Evolutionary conservation across 2,113 vertebrate species (phyloP), one percentile per base, ranked within the genome.

Genomic region (Daubentonia madagascariensis): DNA sequence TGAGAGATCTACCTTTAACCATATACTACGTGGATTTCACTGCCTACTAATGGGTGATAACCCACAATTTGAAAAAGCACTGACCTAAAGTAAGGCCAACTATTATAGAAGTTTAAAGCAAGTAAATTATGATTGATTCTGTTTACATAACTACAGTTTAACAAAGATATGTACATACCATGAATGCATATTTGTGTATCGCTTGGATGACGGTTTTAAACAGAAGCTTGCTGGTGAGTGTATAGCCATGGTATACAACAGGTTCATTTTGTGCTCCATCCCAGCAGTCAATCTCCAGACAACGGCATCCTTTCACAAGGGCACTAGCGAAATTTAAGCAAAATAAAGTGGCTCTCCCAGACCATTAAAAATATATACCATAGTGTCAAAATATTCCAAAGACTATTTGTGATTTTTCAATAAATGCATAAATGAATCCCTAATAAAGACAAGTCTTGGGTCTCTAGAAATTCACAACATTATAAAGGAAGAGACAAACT

Each of bases 261-360:
- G 99, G 99, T 45, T 99, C 99, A 43, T 98, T 97, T 22, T 99
- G 97, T 4, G 97, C 85, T 43, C 99, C 99, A 75, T 99, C 99
- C 99, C 99, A 99, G 98, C 99, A 99, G 98, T 99, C 99, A 73
- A 99, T 99, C 98, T 99, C 99, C 97, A 99, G 96, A 92, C 99
- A 99, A 63, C 99, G 99, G 37, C 99, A 99, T 89, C 99, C 99
- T 98, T 98, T 99, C 85, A 99, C 98, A 61, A 99, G 99, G 95
- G 99, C 99, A 18, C 99, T 99, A 14, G 50, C 48, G 96, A 97
- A 59, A 97, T 72, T 9, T 37, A 81, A 57, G 73, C 40, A 96
- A 97, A 97, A 14, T 25, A 65, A 35, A 40, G 11, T 30, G 37
- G 98, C 48, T 95, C 16, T 75, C 32, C 2, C 4, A 52, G 48